Evolutionary conservation across 2,113 vertebrate species (phyloP), one percentile per base, ranked within the genome.

Genomic region (Ceyx cyanopectus): DNA sequence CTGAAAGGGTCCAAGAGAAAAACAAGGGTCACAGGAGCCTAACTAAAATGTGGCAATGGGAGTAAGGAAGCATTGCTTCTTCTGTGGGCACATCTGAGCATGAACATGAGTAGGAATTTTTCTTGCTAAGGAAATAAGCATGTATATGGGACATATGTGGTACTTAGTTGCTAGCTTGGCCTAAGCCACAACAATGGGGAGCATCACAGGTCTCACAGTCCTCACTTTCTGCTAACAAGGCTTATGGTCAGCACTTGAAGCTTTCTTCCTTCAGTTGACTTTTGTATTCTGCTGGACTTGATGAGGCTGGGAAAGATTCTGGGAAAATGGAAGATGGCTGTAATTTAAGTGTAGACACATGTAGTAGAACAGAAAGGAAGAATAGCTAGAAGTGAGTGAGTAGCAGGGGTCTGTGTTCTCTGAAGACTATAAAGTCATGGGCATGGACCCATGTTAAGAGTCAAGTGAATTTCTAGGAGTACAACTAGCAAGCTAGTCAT

Each of bases 351-450:
- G 29, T 5, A 72, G 45, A 57, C 63, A 15, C 27, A 53, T 2
- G 32, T 43, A 41, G 7, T 53, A 67, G 18, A 82, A 20, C 11
- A 72, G 18, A 65, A 68, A 60, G 7, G 34, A 32, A 68, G 27
- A 69, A 27, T 0, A 58, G 29, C 10, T 9, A 21, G 48, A 24
- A 62, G 26, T 0, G 2, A 51, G 8, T 10, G 45, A 62, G 27
- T 7, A 22, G 41, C 4, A 30, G 40, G 30, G 14, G 14, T 56
- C 20, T 43, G 26, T 34, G 48, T 3, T 20, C 21, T 41, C 46
- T 54, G 10, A 9, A 67, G 51, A 74, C 50, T 58, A 37, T 14
- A 60, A 50, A 86, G 16, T 29, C 24, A 72, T 8, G 15, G 34
- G 6, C 12, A 40, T 58, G 13, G 19, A 80, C 66, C 20, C 8